Conservation (phyloP, 2,113 vertebrate genomes). For the Merops nubicus region DNA sequence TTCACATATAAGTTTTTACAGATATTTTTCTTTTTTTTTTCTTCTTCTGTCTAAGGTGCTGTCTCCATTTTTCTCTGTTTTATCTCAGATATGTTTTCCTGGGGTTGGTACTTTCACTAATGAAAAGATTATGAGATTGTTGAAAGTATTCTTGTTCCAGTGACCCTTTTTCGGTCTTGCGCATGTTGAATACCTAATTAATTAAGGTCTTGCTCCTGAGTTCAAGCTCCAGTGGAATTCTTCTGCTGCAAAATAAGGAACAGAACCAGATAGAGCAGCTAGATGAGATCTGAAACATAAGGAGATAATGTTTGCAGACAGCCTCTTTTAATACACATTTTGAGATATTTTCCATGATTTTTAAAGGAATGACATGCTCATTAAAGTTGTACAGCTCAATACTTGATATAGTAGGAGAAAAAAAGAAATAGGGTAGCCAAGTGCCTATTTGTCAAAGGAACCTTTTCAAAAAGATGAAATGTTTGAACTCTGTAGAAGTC, state of each 20-base stretch:
- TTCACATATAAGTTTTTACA: neutral
- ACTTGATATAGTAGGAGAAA: neutral
- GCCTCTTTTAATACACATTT: neutral
- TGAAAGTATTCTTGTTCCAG: neutral
- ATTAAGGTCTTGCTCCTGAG: neutral
- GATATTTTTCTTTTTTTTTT: neutral
- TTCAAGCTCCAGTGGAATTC: neutral
- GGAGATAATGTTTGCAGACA: neutral
- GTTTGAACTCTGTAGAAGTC: conserved; percentile 22
- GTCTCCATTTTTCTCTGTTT: neutral
- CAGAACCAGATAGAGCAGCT: neutral
- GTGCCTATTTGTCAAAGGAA: conserved; percentile 16
- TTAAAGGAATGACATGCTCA: neutral
- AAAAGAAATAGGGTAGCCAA: neutral
- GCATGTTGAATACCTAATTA: neutral
- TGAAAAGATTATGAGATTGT: neutral
- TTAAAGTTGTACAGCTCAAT: neutral
- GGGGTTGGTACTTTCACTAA: neutral
- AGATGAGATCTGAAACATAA: neutral
- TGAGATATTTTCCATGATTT: neutral
- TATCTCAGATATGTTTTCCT: neutral
- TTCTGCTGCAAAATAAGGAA: neutral
- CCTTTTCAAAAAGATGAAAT: conserved; percentile 9
- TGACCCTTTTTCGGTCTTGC: neutral
- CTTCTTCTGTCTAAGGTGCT: neutral